Conservation (phyloP, 2,888 invertebrate genomes). For the Lottia scabra region DNA sequence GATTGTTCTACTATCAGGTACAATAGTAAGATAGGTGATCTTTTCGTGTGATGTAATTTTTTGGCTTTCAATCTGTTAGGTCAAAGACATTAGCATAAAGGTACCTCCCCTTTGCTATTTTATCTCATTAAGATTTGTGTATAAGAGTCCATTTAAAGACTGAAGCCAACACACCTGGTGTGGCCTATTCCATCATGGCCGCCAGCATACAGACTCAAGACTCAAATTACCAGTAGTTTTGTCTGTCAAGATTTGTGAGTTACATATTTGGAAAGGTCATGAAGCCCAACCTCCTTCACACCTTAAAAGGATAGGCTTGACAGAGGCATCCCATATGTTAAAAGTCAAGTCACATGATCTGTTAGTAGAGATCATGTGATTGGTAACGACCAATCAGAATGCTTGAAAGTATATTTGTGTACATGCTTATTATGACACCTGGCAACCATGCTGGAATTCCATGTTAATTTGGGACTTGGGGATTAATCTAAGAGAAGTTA, state of each 20-base stretch:
- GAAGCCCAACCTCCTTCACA: background rate
- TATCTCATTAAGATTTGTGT: background rate
- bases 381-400: background rate
- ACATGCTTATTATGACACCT: background rate
- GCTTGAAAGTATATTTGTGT: background rate
- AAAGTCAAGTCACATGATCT: background rate
- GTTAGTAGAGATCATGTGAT: background rate
- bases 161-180: background rate
- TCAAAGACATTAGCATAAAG: slow-evolving; percentile 1
- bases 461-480: background rate
- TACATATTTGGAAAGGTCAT: slow-evolving; percentile 4
- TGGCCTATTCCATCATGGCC: background rate
- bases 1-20: slow-evolving; percentile 3
- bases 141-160: background rate
- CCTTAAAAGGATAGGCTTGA: slow-evolving; percentile 4
- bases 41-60: slow-evolving; percentile 3
- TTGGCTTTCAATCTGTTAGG: slow-evolving; percentile 2
- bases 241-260: background rate
- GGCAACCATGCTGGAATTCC: slow-evolving; percentile 4
- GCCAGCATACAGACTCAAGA: background rate
- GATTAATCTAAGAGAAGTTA: background rate
- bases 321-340: background rate
- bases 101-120: background rate
- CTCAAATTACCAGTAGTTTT: slow-evolving; percentile 3
- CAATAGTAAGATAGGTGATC: slow-evolving; percentile 1